Evolutionary conservation across 2,888 invertebrate genomes (phyloP), one percentile per base, ranked within the genome.

Genomic region (Muschampia plurimacula): DNA sequence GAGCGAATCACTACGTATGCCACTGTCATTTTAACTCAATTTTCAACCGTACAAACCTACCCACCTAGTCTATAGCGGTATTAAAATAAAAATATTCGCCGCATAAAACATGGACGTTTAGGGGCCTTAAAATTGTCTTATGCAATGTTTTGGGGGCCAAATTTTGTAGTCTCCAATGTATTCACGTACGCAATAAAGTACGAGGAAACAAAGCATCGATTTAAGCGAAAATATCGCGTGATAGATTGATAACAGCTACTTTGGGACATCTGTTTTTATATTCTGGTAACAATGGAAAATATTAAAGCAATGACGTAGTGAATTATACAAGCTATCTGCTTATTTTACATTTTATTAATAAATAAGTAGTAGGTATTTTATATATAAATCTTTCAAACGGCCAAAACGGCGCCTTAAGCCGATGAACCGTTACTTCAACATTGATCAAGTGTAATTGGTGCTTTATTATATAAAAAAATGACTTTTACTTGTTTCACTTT

Each of bases 11-110:
- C 91, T 92, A 92, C 92, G 89, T 89, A 90, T 86, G 91, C 92
- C 93, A 87, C 93, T 93, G 93, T 93, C 92, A 92, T 93, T 94
- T 93, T 94, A 93, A 94, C 94, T 93, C 93, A 90, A 94, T 94
- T 94, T 93, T 89, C 85, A 88, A 91, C 57, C 28, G 12, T 57
- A 57, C 57, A 57, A 28, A 57, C 49, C 59, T 71, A 44, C 59
- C 79, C 80, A 81, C 82, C 81, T 80, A 79, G 75, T 79, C 78
- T 77, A 77, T 77, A 76, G 78, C 76, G 76, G 77, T 78, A 78
- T 79, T 82, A 79, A 77, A 81, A 78, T 80, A 81, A 81, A 91
- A 90, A 92, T 91, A 90, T 90, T 88, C 88, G 86, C 86, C 86
- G 86, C 63, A 89, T 92, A 92, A 93, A 92, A 89, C 88, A 91